A percentile compares a stretch with the other conserved stretches of the same genome.
phyloP scores from a whole-genome alignment of 2,888 invertebrate genomes.

The Lacanobia wlatinum region DNA sequence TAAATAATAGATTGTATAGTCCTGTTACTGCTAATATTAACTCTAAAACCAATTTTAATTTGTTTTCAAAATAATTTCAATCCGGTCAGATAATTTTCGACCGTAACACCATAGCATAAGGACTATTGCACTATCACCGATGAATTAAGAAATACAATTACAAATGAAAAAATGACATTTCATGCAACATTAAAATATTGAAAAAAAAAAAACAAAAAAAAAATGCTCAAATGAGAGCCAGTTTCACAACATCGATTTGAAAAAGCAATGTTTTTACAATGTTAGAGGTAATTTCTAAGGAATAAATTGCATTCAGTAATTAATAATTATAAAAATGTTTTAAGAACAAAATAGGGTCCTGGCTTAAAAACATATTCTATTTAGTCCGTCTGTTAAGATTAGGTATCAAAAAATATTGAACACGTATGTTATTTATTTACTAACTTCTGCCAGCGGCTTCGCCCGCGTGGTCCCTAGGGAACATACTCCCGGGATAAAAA shows the following conservation, averaged over 20 bases:
- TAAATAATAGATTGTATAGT: neutral
- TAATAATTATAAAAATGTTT: conserved; percentile 16
- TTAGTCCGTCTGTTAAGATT: neutral
- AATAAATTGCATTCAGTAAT: conserved; percentile 42
- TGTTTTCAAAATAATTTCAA: neutral
- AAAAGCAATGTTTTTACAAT: conserved; percentile 52
- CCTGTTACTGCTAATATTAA: neutral
- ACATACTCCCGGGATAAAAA: too few relatives aligned
- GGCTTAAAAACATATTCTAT: neutral
- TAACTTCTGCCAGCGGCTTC: too few relatives aligned
- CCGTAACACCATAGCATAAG: conserved; percentile 8
- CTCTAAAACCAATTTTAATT: neutral
- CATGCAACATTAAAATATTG: conserved; percentile 79
- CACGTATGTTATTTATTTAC: neutral
- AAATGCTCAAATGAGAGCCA: conserved; percentile 66
- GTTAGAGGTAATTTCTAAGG: conserved; percentile 33
- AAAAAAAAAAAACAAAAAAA: conserved; percentile 52
- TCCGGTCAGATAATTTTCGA: conserved; percentile 2
- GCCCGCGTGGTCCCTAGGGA: too few relatives aligned
- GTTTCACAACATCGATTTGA: conserved; percentile 64
- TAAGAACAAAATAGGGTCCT: conserved; percentile 13
- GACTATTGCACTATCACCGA: conserved; percentile 53
- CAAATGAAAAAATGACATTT: conserved; percentile 68
- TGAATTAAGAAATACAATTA: conserved; percentile 32
- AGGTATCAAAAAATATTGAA: neutral